Evolutionary conservation across 2,797 vertebrate genomes (phyloP).

Genomic region (Triplophysa bombifrons): DNA sequence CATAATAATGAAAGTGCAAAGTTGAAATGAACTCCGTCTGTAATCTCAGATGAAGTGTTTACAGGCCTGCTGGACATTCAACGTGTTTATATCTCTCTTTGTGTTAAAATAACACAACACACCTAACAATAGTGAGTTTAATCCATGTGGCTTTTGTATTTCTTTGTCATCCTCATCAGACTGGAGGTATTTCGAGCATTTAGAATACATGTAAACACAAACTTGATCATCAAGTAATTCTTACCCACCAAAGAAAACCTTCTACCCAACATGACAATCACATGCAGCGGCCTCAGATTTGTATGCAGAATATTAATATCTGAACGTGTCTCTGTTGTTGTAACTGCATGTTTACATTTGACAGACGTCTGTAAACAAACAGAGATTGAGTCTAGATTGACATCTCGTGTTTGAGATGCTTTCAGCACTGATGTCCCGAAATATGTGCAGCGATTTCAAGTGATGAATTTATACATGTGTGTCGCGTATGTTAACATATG

Average conservation of each 20-base stretch:
- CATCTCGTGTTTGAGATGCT: slow-evolving; percentile 7
- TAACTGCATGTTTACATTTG: neutral
- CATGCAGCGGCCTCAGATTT: neutral
- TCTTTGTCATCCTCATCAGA: neutral
- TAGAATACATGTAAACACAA: neutral
- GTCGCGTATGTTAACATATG: too few relatives aligned
- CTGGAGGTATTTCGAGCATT: neutral
- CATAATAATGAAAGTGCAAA: neutral
- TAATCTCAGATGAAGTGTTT: neutral
- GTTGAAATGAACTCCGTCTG: neutral
- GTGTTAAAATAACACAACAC: neutral
- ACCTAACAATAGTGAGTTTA: neutral
- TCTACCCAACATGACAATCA: neutral
- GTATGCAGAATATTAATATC: neutral
- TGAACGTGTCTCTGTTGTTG: neutral
- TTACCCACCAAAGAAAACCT: slow-evolving; percentile 20
- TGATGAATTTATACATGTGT: neutral
- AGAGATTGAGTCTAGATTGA: neutral
- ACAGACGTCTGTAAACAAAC: neutral
- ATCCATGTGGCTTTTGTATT: neutral
- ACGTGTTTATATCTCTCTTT: neutral
- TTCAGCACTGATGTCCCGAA: neutral
- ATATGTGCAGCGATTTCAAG: neutral
- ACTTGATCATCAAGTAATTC: slow-evolving; percentile 31
- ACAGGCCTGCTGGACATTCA: neutral